A percentile compares a stretch with the other conserved stretches of the same genome.
Evolutionary conservation across 2,797 vertebrate genomes (phyloP).

Genomic region (Lithobates sylvaticus): DNA sequence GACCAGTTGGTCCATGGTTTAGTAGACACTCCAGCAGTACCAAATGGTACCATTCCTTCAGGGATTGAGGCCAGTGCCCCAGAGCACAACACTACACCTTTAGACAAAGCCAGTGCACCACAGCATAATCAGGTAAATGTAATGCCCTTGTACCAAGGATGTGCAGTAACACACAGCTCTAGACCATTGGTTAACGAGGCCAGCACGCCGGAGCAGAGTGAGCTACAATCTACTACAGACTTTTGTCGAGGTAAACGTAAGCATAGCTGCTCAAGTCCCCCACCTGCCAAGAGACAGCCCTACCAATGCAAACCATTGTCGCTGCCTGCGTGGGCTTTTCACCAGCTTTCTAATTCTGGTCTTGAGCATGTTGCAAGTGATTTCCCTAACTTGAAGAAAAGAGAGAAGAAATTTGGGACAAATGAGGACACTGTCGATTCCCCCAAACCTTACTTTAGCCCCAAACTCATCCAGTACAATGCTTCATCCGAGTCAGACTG

Average conservation of each 20-base stretch:
- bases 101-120: neutral
- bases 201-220: neutral
- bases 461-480: slow-evolving; percentile 5
- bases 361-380: neutral
- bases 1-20: neutral
- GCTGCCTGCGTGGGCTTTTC: slow-evolving; percentile 23
- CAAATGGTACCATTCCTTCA: neutral
- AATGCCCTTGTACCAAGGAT: neutral
- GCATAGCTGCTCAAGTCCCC: slow-evolving; percentile 1
- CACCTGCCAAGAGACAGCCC: slow-evolving; percentile 36
- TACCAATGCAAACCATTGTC: neutral
- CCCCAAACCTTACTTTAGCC: neutral
- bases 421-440: neutral
- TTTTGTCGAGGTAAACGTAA: slow-evolving; percentile 33
- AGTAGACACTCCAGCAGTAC: neutral
- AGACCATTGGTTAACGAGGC: neutral
- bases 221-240: neutral
- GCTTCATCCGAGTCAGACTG: slow-evolving; percentile 47
- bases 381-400: slow-evolving; percentile 5
- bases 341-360: slow-evolving; percentile 6
- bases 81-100: neutral
- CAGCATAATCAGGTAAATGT: neutral
- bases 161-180: neutral
- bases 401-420: neutral
- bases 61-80: neutral